These are phyloP conservation scores for Aphidoletes aphidimyza DNA, from an alignment of 2,888 invertebrate species.

Conservation along the genomic window DNA sequence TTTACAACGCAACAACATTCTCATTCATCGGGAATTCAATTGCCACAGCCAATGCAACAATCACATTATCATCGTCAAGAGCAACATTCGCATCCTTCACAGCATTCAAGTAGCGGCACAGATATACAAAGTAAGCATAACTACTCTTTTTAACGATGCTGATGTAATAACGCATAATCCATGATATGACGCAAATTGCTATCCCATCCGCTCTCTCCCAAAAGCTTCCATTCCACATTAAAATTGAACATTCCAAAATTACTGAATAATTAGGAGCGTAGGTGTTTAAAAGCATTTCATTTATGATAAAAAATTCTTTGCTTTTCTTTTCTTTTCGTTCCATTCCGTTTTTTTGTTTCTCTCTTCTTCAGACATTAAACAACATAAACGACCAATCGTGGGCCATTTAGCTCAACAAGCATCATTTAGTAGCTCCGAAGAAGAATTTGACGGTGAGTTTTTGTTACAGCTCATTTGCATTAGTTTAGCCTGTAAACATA, in stretches of 20 bases:
- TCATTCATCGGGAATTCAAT: slow-evolving; percentile 56
- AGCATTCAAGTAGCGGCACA: slow-evolving; percentile 30
- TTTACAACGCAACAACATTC: slow-evolving; percentile 60
- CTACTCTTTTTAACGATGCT: too few species aligned
- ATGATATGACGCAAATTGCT: neutral
- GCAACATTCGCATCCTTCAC: slow-evolving; percentile 32
- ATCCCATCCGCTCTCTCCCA: too few species aligned
- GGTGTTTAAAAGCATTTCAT: neutral
- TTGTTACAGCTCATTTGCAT: slow-evolving; percentile 29
- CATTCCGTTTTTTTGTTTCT: neutral
- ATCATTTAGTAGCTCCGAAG: slow-evolving; percentile 75
- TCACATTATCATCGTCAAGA: slow-evolving; percentile 58
- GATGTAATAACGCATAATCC: neutral
- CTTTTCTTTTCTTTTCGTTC: slow-evolving; percentile 57
- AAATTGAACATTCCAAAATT: neutral
- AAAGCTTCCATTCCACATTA: neutral
- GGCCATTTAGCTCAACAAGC: slow-evolving; percentile 61
- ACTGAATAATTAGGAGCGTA: neutral
- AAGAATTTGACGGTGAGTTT: slow-evolving; percentile 84
- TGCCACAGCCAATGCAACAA: slow-evolving; percentile 56
- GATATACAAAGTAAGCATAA: neutral
- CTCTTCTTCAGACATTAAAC: slow-evolving; percentile 61
- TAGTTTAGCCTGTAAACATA: neutral
- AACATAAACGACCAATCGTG: slow-evolving; percentile 61
- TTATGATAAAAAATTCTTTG: neutral